Percentiles rank a stretch among this genome's conserved stretches.
Conservation (phyloP, 2,797 vertebrate species). For the Strix occidentalis region DNA sequence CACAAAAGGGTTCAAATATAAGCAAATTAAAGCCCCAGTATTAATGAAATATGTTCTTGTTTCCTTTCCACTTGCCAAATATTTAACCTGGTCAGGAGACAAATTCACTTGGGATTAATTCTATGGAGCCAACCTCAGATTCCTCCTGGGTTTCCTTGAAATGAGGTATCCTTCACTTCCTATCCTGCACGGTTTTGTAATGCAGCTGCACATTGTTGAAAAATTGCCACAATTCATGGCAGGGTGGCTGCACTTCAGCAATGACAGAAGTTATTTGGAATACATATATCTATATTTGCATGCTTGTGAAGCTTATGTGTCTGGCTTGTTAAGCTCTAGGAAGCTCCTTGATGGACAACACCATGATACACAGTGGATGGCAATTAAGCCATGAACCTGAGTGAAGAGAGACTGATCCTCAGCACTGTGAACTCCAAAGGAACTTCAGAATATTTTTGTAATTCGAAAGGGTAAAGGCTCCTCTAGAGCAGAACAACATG, state of each 20-base stretch:
- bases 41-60: slow-evolving; percentile 30
- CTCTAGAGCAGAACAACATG: not conserved
- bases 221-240: slow-evolving; percentile 56
- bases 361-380: not conserved
- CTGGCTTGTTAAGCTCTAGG: slow-evolving; percentile 29
- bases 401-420: not conserved
- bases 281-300: slow-evolving; percentile 37
- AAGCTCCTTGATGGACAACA: slow-evolving; percentile 8
- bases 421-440: not conserved
- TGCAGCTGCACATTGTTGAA: slow-evolving; percentile 64
- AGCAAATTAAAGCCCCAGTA: slow-evolving; percentile 20
- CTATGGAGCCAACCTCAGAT: not conserved
- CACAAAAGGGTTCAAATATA: slow-evolving; percentile 27
- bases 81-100: slow-evolving; percentile 48
- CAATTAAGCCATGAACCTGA: not conserved
- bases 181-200: not conserved
- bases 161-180: slow-evolving; percentile 40
- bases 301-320: not conserved
- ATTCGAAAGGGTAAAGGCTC: not conserved
- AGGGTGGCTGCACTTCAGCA: slow-evolving; percentile 36
- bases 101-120: not conserved
- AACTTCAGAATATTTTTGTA: not conserved
- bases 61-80: slow-evolving; percentile 28
- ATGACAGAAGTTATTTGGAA: slow-evolving; percentile 52
- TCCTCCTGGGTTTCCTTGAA: slow-evolving; percentile 37